phyloP scores from a whole-genome alignment of 2,888 invertebrate species.

The Yponomeuta malinellus region DNA sequence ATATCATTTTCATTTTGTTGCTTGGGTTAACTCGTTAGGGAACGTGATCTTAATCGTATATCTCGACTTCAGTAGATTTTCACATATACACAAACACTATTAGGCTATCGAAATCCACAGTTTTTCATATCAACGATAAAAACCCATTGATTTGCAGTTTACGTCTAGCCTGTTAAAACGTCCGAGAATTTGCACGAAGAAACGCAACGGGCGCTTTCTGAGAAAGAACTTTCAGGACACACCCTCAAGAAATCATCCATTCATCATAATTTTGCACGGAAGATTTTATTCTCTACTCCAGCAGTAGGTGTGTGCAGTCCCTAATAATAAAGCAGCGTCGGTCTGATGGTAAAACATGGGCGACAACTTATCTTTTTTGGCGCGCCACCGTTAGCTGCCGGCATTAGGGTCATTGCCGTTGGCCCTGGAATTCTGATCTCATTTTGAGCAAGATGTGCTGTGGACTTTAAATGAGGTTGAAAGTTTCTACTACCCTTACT shows the following conservation, averaged over 20 bases:
- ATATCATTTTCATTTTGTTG: neutral
- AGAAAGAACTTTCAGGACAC: neutral
- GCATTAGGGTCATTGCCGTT: neutral
- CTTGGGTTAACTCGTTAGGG: too few relatives aligned
- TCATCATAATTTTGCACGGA: neutral
- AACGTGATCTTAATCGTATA: too few relatives aligned
- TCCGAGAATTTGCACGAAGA: neutral
- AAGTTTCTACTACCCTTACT: too few relatives aligned
- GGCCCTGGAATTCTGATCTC: neutral
- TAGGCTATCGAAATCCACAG: too few relatives aligned
- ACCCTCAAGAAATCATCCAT: neutral
- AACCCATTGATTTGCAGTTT: too few relatives aligned
- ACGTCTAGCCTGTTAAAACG: too few relatives aligned
- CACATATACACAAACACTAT: too few relatives aligned
- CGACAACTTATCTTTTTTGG: constrained; percentile 30
- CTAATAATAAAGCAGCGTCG: constrained; percentile 27
- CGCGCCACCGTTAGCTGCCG: constrained; percentile 23
- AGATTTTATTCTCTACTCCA: constrained; percentile 11
- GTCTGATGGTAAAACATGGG: constrained; percentile 39
- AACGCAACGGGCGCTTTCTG: neutral
- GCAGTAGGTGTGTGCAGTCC: neutral
- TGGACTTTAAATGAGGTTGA: too few relatives aligned
- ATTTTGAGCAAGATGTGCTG: neutral
- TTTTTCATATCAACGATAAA: too few relatives aligned
- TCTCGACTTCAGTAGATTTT: too few relatives aligned